These are phyloP conservation scores for Drosophila vallismaia DNA, from an alignment of 2,888 invertebrate genomes.

Conservation along the genomic window DNA sequence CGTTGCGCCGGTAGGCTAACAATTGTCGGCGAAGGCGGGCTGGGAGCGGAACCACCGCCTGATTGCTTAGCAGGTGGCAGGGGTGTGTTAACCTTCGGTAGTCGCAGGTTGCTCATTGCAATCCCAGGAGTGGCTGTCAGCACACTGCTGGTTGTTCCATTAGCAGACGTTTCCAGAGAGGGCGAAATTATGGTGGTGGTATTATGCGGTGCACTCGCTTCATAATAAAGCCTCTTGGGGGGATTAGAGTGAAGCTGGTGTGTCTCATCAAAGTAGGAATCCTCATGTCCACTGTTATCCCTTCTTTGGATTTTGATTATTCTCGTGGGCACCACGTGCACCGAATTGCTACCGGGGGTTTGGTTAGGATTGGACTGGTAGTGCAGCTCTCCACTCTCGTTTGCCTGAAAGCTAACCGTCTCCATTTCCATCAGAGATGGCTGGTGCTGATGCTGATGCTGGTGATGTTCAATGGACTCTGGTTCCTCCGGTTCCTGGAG, in stretches of 20 bases:
- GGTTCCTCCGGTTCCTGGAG: constrained; percentile 57
- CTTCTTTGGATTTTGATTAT: constrained; percentile 82
- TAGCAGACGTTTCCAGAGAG: constrained; percentile 52
- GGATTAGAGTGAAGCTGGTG: constrained; percentile 61
- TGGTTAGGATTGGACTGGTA: constrained; percentile 59
- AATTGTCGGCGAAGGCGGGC: constrained; percentile 36
- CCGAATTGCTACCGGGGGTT: constrained; percentile 33
- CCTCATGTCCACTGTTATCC: constrained; percentile 74
- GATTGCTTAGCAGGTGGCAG: constrained; percentile 48
- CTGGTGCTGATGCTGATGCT: constrained; percentile 60
- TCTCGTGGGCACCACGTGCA: constrained; percentile 70
- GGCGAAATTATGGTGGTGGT: constrained; percentile 71
- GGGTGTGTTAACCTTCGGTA: constrained; percentile 58
- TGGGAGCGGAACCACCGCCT: constrained; percentile 44
- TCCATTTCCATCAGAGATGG: constrained; percentile 71
- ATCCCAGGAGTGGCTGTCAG: constrained; percentile 44
- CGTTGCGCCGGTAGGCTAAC: constrained; percentile 65
- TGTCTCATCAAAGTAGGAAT: constrained; percentile 77
- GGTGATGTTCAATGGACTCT: constrained; percentile 62
- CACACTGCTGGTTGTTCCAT: constrained; percentile 53
- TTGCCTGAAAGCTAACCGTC: constrained; percentile 79
- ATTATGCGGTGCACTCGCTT: constrained; percentile 65
- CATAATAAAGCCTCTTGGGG: constrained; percentile 78
- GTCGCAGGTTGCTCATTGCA: constrained; percentile 52
- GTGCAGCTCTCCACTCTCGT: constrained; percentile 80